Evolutionary conservation across 2,888 invertebrate genomes (phyloP).

Genomic region (Pyralis farinalis): DNA sequence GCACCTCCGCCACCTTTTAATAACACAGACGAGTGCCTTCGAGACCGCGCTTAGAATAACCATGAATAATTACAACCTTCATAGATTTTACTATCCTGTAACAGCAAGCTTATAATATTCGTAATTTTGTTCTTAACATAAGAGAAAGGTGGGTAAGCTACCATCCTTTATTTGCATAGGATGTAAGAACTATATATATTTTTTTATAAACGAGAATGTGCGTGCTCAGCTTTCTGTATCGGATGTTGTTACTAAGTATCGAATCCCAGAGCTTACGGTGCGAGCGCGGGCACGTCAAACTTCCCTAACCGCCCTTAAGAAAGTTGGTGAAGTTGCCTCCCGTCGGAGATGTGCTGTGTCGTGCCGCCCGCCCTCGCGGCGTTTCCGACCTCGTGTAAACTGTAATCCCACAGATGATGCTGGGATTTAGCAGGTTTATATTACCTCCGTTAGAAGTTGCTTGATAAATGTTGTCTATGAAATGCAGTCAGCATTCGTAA

Average conservation of each 20-base stretch:
- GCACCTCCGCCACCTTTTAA: constrained; percentile 61
- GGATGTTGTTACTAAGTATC: constrained; percentile 66
- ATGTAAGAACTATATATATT: not conserved
- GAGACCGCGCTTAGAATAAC: constrained; percentile 62
- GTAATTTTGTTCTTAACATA: too few relatives aligned
- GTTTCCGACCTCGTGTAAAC: constrained; percentile 67
- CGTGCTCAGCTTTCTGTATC: constrained; percentile 47
- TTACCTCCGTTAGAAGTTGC: constrained; percentile 60
- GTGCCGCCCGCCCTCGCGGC: constrained; percentile 45
- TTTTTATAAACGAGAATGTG: constrained; percentile 26
- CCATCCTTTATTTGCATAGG: too few relatives aligned
- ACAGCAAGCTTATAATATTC: not conserved
- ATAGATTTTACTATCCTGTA: constrained; percentile 9
- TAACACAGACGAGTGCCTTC: constrained; percentile 73
- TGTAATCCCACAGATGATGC: constrained; percentile 76
- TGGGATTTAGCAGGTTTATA: constrained; percentile 71
- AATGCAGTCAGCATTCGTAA: constrained; percentile 22
- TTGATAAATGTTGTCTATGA: constrained; percentile 50
- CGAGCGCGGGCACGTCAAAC: constrained; percentile 74
- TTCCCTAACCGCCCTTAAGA: constrained; percentile 76
- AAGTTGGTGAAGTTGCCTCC: constrained; percentile 73
- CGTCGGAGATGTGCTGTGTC: constrained; percentile 65
- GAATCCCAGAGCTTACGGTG: constrained; percentile 72
- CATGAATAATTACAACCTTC: constrained; percentile 53
- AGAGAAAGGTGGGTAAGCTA: too few relatives aligned